Evolutionary conservation across 1,140 invertebrate genomes (phyloP), one percentile per base, ranked within the genome.

Genomic region (Drosophila azteca): DNA sequence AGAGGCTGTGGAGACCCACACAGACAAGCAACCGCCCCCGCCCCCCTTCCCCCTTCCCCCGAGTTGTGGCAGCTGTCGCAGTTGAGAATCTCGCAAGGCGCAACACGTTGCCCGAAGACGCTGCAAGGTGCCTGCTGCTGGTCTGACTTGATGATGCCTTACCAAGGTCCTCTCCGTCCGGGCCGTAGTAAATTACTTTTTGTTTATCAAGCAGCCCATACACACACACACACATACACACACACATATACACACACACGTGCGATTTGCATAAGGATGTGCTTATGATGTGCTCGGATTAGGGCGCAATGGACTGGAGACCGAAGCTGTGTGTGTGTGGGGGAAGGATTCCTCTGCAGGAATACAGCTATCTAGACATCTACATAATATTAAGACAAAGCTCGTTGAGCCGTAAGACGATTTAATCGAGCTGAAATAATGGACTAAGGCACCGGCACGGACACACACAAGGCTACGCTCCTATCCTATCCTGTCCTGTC

Each of bases 371-470:
- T 87, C 82, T 74, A 87, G 81, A 85, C 81, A 85, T 87, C 81
- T 85, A 87, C 82, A 85, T 85, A 85, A 87, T 88, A 87, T 87
- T 87, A 87, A 87, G 83, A 87, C 83, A 87, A 83, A 77, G 83
- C 83, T 83, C 83, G 83, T 87, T 87, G 66, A 87, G 83, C 83
- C 83, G 83, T 87, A 87, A 87, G 83, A 87, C 83, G 83, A 87
- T 88, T 87, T 87, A 87, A 87, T 87, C 83, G 83, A 88, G 83
- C 79, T 83, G 79, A 87, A 83, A 88, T 87, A 87, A 87, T 87
- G 70, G 83, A 88, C 83, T 88, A 78, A 87, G 58, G 61, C 82
- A 77, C 24, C 4, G 24, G 24, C 24, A 43, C 51, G 17, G 49
- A 39, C 20, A 62, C 49, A 31, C 24, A 29, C 4, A 26, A 8